These are phyloP conservation scores for Coecobrya sp. DNA, from an alignment of 2,888 invertebrate genomes.

Conservation along the genomic window DNA sequence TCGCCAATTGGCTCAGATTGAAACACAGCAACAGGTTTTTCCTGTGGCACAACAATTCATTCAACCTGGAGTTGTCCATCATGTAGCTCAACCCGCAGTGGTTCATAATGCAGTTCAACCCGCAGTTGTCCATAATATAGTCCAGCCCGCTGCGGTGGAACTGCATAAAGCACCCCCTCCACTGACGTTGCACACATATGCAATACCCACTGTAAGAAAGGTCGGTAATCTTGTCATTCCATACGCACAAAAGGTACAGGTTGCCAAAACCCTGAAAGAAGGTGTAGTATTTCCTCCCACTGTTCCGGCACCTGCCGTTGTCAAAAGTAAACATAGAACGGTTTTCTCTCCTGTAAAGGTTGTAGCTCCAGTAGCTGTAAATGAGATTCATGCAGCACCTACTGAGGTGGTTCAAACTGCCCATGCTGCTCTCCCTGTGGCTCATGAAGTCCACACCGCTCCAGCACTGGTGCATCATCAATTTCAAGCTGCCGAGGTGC, in stretches of 20 bases:
- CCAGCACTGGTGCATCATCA: neutral
- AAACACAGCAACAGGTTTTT: neutral
- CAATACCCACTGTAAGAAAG: constrained; percentile 45
- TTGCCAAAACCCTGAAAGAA: neutral
- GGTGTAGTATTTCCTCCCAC: constrained; percentile 24
- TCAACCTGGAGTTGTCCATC: constrained; percentile 25
- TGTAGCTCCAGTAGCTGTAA: neutral
- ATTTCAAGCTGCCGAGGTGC: neutral
- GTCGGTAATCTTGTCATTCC: constrained; percentile 57
- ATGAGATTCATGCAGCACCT: constrained; percentile 26
- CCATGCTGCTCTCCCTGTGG: neutral
- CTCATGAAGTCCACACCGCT: neutral
- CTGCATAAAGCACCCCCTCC: constrained; percentile 33
- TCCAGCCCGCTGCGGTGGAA: constrained; percentile 18
- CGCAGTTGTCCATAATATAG: neutral
- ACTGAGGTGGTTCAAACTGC: no score
- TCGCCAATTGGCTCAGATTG: neutral
- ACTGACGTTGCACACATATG: constrained; percentile 57
- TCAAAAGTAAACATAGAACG: constrained; percentile 57
- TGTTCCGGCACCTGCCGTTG: constrained; percentile 30
- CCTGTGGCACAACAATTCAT: constrained; percentile 21
- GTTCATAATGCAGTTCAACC: constrained; percentile 35
- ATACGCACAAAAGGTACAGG: constrained; percentile 42
- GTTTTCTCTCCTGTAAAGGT: constrained; percentile 56
- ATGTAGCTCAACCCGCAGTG: neutral